Percentiles rank a stretch among this genome's conserved stretches.
Evolutionary conservation across 1,140 invertebrate genomes (phyloP).

Genomic region (Zaprionus lachaisei): DNA sequence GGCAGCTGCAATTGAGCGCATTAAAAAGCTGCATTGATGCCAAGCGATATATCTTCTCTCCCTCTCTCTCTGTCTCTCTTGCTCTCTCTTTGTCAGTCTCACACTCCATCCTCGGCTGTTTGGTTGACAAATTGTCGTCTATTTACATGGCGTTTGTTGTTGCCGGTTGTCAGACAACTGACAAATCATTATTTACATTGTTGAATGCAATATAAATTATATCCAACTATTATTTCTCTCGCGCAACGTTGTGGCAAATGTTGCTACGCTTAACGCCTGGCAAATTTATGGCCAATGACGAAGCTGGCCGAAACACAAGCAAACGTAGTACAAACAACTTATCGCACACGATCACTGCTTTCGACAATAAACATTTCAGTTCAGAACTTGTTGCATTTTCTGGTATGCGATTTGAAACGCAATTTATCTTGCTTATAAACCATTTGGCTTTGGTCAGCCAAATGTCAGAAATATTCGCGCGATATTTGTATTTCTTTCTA

Average conservation of each 20-base stretch:
- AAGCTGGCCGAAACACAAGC: constrained; percentile 21
- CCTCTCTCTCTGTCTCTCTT: background rate
- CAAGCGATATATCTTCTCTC: background rate
- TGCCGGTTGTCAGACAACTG: constrained; percentile 60
- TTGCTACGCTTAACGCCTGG: constrained; percentile 29
- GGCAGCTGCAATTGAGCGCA: constrained; percentile 40
- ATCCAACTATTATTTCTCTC: constrained; percentile 65
- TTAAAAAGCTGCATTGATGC: constrained; percentile 33
- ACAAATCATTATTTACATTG: constrained; percentile 80
- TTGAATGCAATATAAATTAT: constrained; percentile 74
- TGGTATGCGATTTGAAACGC: constrained; percentile 54
- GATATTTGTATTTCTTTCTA: constrained; percentile 43
- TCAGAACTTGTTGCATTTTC: constrained; percentile 73
- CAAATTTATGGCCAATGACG: constrained; percentile 66
- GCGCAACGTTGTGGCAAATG: constrained; percentile 18
- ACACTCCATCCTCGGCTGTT: constrained; percentile 18
- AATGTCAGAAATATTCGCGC: constrained; percentile 52
- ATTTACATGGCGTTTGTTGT: constrained; percentile 70
- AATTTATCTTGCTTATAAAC: constrained; percentile 65
- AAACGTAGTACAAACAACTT: constrained; percentile 2
- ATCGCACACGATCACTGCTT: background rate
- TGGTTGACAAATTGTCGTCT: constrained; percentile 72
- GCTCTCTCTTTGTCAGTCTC: background rate
- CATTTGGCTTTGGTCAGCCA: constrained; percentile 43
- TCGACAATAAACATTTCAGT: constrained; percentile 55